Conservation (phyloP, 2,888 invertebrate species). For the Rhodophaea formosa region DNA sequence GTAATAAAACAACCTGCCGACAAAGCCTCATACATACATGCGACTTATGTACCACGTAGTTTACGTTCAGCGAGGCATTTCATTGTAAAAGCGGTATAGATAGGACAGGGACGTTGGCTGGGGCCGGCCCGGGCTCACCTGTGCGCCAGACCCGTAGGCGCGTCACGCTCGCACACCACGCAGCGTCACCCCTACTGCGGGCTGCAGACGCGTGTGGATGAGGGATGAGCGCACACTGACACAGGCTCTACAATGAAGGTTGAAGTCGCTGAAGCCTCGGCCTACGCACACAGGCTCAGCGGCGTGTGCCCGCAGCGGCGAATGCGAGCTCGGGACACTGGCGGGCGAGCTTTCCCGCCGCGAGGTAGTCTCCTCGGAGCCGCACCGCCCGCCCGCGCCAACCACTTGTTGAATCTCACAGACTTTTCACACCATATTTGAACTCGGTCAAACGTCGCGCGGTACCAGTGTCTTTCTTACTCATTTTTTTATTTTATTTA, state of each 20-base stretch:
- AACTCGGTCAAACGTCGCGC: conserved; percentile 57
- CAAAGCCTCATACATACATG: conserved; percentile 39
- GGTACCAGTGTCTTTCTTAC: conserved; percentile 39
- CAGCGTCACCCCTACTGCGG: conserved; percentile 28
- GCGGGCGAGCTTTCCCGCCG: conserved; percentile 77
- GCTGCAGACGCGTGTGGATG: conserved; percentile 27
- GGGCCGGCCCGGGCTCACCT: conserved; percentile 74
- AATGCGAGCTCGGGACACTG: conserved; percentile 56
- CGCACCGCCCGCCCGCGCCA: conserved; percentile 62
- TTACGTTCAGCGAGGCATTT: conserved; percentile 65
- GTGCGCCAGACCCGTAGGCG: conserved; percentile 68
- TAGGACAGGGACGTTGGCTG: conserved; percentile 56
- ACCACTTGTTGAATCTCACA: conserved; percentile 76
- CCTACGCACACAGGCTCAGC: conserved; percentile 32
- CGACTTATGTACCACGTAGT: conserved; percentile 63
- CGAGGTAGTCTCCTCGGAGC: conserved; percentile 51
- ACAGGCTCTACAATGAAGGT: conserved; percentile 35
- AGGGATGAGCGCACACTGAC: conserved; percentile 30
- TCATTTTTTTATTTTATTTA: conserved; percentile 29
- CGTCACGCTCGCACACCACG: conserved; percentile 56
- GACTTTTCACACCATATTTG: conserved; percentile 51
- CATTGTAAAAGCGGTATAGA: conserved; percentile 70
- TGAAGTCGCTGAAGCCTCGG: conserved; percentile 31
- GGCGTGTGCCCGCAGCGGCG: conserved; percentile 33
- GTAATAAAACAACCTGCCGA: conserved; percentile 8